Evolutionary conservation across 2,888 invertebrate species (phyloP).

Genomic region (Gasteruption jaculator): DNA sequence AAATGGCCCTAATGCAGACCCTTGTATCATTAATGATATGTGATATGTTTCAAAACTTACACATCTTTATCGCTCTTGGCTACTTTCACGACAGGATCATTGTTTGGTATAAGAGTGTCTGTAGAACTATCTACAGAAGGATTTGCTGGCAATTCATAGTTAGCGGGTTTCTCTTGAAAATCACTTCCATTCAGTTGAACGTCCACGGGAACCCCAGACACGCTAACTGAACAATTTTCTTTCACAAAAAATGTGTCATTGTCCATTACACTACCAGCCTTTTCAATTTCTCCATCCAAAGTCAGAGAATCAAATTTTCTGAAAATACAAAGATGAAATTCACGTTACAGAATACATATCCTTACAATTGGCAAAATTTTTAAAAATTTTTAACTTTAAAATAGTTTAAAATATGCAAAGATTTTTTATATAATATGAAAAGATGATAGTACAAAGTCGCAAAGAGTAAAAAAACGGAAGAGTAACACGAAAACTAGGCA

Average conservation of each 20-base stretch:
- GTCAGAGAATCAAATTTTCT: slow-evolving; percentile 48
- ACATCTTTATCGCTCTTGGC: slow-evolving; percentile 34
- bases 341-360: no score
- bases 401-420: neutral
- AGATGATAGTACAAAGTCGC: no score
- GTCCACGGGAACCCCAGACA: no score
- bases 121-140: slow-evolving; percentile 56
- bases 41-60: no score
- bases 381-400: slow-evolving; percentile 2
- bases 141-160: slow-evolving; percentile 40
- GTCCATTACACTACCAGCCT: slow-evolving; percentile 29
- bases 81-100: slow-evolving; percentile 31
- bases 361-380: no score
- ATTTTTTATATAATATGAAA: neutral
- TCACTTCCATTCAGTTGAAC: no score
- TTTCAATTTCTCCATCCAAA: slow-evolving; percentile 41
- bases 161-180: no score
- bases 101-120: slow-evolving; percentile 54
- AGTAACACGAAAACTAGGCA: no score
- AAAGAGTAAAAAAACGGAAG: no score
- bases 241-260: slow-evolving; percentile 28
- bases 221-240: slow-evolving; percentile 24
- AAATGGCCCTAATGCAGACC: no score
- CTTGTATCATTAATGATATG: no score
- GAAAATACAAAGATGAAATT: slow-evolving; percentile 11